Evolutionary conservation across 2,888 invertebrate species (phyloP), one percentile per base, ranked within the genome.

Genomic region (Ethmia dodecea): DNA sequence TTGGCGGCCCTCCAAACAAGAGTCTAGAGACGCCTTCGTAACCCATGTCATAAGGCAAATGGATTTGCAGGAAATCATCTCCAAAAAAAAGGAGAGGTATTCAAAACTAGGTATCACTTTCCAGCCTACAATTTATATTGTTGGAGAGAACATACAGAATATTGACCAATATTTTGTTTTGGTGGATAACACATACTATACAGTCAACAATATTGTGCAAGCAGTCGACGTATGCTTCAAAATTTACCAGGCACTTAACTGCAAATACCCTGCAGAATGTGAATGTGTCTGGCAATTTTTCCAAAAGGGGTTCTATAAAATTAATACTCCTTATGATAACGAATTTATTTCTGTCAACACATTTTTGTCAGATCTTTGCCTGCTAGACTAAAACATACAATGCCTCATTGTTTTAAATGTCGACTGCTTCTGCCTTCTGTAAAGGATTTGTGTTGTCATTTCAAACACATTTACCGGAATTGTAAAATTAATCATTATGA

Each of bases 251-350:
- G n/a, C n/a, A n/a, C n/a, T n/a, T n/a, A n/a, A n/a, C n/a, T n/a
- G n/a, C n/a, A n/a, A 43, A 49, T 25, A 42, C 20, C 18, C 18
- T 25, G 22, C 24, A 6, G 15, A 24, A 13, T 18, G 27, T 12
- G 12, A 5, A 10, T 3, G 6, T 42, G 15, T 51, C 6, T 18
- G 43, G 43, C 55, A 56, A 61, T 65, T 55, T 18, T 5, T 18
- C 3, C 18, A 18, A 18, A 18, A 18, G 5, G 18, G 5, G 5
- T 18, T 18, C 6, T 18, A 5, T 6, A 3, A 18, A 18, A 5
- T 18, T 18, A 18, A 18, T 3, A 18, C 18, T 3, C 3, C 3
- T 3, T 18, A 18, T 18, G 18, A 18, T 18, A 18, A 6, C 18
- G 6, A 6, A 3, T 18, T 6, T 5, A 18, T 6, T 18, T 18